Percentiles rank a stretch among this genome's conserved stretches.
phyloP scores from a whole-genome alignment of 2,888 invertebrate genomes.

The Ornithoptera priamus region DNA sequence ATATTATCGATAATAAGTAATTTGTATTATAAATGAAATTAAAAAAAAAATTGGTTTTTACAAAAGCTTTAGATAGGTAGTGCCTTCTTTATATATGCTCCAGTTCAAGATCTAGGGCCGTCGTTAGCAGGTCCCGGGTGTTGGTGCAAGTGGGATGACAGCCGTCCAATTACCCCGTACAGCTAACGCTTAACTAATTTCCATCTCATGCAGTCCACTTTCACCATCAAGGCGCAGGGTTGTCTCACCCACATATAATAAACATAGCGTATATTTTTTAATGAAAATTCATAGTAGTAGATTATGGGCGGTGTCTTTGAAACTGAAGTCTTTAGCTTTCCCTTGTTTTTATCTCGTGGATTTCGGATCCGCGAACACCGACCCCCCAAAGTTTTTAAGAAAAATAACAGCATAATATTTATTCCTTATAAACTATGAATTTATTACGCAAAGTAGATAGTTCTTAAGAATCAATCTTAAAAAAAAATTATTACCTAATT shows the following conservation, averaged over 20 bases:
- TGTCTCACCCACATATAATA: slow-evolving; percentile 1
- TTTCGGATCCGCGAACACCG: no score
- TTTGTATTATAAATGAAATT: no score
- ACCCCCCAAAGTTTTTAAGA: no score
- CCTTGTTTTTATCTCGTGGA: no score
- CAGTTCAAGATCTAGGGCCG: not conserved
- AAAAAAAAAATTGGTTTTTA: not conserved
- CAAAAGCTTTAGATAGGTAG: not conserved
- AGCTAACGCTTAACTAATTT: slow-evolving; percentile 26
- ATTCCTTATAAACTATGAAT: no score
- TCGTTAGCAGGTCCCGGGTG: slow-evolving; percentile 23
- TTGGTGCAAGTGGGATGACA: slow-evolving; percentile 14
- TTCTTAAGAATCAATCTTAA: no score
- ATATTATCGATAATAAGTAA: no score
- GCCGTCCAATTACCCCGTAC: slow-evolving; percentile 25
- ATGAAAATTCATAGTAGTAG: not conserved
- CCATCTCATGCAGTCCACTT: slow-evolving; percentile 26
- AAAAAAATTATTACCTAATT: no score
- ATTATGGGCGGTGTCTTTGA: not conserved
- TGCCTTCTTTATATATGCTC: not conserved
- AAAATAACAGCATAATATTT: no score
- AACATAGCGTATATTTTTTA: not conserved
- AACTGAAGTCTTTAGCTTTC: no score
- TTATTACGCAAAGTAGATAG: no score
- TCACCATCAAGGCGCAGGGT: slow-evolving; percentile 24